A percentile compares a stretch with the other conserved stretches of the same genome.
These are phyloP conservation scores for Callosobruchus maculatus DNA, from an alignment of 2,888 invertebrate genomes.

Conservation along the genomic window DNA sequence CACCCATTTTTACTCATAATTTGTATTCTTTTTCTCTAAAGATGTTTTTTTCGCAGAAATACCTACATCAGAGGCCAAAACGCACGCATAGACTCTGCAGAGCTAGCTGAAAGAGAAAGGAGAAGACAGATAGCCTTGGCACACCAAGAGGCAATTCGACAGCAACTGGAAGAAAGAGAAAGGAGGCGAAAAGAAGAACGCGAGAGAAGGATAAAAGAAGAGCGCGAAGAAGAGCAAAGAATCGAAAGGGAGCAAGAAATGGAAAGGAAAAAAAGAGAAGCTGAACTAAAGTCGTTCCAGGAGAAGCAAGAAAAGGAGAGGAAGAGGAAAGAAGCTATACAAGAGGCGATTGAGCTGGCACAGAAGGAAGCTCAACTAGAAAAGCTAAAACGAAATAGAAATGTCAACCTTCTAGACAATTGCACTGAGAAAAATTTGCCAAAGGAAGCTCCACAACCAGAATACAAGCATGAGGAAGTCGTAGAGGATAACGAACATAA, in stretches of 20 bases:
- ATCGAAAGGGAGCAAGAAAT: constrained; percentile 70
- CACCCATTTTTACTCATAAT: not conserved
- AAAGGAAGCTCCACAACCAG: constrained; percentile 35
- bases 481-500: constrained; percentile 9
- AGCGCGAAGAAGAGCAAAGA: constrained; percentile 75
- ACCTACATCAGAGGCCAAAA: constrained; percentile 84
- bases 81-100: constrained; percentile 74
- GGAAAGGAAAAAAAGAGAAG: constrained; percentile 65
- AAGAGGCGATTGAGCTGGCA: constrained; percentile 72
- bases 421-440: constrained; percentile 31
- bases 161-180: constrained; percentile 82
- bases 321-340: constrained; percentile 70
- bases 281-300: constrained; percentile 63
- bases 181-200: constrained; percentile 71
- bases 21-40: not conserved
- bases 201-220: constrained; percentile 70
- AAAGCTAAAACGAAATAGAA: constrained; percentile 32
- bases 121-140: constrained; percentile 80
- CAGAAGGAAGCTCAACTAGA: constrained; percentile 61
- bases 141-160: constrained; percentile 80
- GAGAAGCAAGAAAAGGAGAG: constrained; percentile 71
- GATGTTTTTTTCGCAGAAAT: constrained; percentile 33
- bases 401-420: constrained; percentile 9
- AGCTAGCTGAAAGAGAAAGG: constrained; percentile 76
- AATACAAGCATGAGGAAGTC: constrained; percentile 13